Conservation (phyloP, 1,140 invertebrate species). For the Sarcophaga peregrina region DNA sequence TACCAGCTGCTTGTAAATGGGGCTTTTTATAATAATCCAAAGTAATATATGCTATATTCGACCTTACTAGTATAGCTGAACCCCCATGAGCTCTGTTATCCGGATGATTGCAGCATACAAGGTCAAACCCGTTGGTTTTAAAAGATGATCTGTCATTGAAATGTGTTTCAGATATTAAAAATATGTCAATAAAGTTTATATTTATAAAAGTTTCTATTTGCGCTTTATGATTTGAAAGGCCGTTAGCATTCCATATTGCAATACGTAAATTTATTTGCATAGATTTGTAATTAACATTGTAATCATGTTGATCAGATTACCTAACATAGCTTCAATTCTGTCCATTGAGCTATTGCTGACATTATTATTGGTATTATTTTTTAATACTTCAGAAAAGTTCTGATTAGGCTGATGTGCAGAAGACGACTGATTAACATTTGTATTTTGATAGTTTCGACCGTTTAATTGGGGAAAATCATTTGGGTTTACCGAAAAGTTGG, state of each 20-base stretch:
- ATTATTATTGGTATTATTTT: not conserved
- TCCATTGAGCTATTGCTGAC: not conserved
- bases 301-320: too few relatives aligned
- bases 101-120: conserved; percentile 35
- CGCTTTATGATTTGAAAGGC: too few relatives aligned
- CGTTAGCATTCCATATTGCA: conserved; percentile 46
- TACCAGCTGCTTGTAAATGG: too few relatives aligned
- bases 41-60: conserved; percentile 36
- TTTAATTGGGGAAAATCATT: not conserved
- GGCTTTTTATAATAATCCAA: too few relatives aligned
- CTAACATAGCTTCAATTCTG: conserved; percentile 23
- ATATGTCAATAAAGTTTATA: too few relatives aligned
- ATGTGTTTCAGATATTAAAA: too few relatives aligned
- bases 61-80: conserved; percentile 44
- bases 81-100: conserved; percentile 47
- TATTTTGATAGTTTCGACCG: too few relatives aligned
- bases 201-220: too few relatives aligned
- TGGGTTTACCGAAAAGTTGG: not conserved
- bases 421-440: not conserved
- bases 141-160: conserved; percentile 43
- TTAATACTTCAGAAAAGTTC: not conserved
- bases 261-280: conserved; percentile 43
- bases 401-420: not conserved
- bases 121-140: conserved; percentile 43
- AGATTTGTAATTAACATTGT: conserved; percentile 35